Evolutionary conservation across 2,888 invertebrate genomes (phyloP).

Genomic region (Rhagonycha lutea): DNA sequence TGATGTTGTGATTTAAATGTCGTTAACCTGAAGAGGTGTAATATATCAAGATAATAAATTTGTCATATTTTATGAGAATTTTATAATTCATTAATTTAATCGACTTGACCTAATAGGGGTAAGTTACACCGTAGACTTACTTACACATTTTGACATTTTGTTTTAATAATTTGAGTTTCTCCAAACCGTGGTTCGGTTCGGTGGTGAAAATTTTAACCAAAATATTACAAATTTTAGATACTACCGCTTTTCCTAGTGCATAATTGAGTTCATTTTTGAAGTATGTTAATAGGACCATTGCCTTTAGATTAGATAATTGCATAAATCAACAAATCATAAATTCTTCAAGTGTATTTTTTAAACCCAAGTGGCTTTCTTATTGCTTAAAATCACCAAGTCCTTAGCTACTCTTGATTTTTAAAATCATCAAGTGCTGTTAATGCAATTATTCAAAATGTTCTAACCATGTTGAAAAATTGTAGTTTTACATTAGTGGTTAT

Average conservation of each 20-base stretch:
- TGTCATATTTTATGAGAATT: neutral
- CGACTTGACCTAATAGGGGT: neutral
- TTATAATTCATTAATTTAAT: neutral
- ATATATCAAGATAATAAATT: neutral
- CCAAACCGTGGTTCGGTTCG: too few relatives aligned
- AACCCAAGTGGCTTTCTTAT: neutral
- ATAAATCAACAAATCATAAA: neutral
- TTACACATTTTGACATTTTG: too few relatives aligned
- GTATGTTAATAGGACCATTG: neutral
- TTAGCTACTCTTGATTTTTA: neutral
- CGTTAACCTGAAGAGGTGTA: neutral
- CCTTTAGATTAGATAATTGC: neutral
- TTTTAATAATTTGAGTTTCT: too few relatives aligned
- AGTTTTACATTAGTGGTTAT: neutral
- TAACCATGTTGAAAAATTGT: neutral
- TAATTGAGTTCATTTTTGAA: neutral
- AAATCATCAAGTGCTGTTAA: neutral
- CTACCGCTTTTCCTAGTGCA: neutral
- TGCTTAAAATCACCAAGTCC: neutral
- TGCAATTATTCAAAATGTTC: neutral
- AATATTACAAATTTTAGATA: neutral
- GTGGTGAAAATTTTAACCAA: neutral
- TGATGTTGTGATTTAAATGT: neutral
- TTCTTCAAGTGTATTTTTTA: neutral
- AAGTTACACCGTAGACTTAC: too few relatives aligned